phyloP scores from a whole-genome alignment of 2,888 invertebrate genomes.

The Pristionchus mayeri region DNA sequence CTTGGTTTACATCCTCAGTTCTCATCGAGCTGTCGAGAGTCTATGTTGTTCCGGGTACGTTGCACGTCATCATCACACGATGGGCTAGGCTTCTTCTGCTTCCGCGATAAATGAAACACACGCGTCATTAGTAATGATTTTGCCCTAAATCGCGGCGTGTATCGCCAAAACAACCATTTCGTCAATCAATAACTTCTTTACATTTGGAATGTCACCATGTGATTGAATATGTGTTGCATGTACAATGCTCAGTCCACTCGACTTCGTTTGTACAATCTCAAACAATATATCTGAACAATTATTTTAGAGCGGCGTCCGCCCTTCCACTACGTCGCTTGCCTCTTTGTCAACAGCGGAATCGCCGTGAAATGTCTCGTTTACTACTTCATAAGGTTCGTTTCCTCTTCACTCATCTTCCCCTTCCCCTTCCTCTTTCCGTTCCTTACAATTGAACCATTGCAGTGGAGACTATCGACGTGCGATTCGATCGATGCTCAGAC shows the following conservation, averaged over 20 bases:
- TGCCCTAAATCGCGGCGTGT: not conserved
- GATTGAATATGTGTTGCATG: not conserved
- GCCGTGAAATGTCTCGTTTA: not conserved
- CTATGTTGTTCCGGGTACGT: not conserved
- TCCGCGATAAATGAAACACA: too few species aligned
- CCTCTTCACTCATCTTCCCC: too few species aligned
- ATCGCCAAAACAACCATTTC: not conserved
- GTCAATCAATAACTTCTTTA: not conserved
- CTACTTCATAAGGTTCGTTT: not conserved
- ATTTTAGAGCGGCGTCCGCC: not conserved
- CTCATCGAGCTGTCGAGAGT: not conserved
- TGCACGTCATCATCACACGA: too few species aligned
- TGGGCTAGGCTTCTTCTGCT: too few species aligned
- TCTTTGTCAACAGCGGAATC: not conserved
- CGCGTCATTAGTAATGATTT: not conserved
- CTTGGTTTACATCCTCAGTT: not conserved
- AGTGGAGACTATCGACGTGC: not conserved
- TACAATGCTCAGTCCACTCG: too few species aligned
- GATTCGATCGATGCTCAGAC: not conserved
- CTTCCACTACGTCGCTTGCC: constrained; percentile 14
- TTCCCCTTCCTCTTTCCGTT: not conserved
- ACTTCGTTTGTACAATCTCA: too few species aligned
- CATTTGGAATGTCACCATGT: not conserved
- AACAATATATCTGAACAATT: not conserved
- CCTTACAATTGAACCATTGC: not conserved